These are phyloP conservation scores for Zoroaster sp. DNA, from an alignment of 53 echinoderm and acorn worm genomes.

Conservation along the genomic window DNA sequence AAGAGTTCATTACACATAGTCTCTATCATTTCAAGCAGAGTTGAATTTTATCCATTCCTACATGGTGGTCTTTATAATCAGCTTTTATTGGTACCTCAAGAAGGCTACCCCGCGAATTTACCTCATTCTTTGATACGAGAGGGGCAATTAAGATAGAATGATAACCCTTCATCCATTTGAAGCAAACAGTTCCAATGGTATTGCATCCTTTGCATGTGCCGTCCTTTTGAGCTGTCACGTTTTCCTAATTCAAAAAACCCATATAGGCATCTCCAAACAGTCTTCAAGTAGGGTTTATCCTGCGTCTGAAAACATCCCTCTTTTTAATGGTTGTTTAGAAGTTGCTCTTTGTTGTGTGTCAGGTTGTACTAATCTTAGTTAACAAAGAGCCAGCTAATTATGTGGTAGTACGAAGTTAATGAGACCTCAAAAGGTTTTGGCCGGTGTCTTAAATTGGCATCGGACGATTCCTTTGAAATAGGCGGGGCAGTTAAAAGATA, in stretches of 20 bases:
- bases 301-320: not conserved
- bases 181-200: not conserved
- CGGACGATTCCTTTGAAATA: not conserved
- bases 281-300: not conserved
- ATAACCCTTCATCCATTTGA: not conserved
- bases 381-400: not conserved
- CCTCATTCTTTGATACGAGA: no score
- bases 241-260: not conserved
- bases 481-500: not conserved
- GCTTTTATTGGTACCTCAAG: no score
- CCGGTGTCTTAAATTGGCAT: not conserved
- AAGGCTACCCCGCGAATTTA: no score
- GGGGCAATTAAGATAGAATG: not conserved
- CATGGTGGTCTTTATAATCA: no score
- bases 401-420: constrained; percentile 14
- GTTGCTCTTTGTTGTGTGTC: not conserved
- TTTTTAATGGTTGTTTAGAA: not conserved
- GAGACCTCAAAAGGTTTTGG: not conserved
- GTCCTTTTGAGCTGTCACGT: not conserved
- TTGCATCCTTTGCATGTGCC: not conserved
- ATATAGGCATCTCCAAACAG: not conserved
- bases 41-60: no score
- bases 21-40: no score
- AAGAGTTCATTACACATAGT: no score
- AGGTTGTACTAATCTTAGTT: not conserved